Evolutionary conservation across 2,113 vertebrate species (phyloP), one percentile per base, ranked within the genome.

Genomic region (Mystacornis crossleyi): DNA sequence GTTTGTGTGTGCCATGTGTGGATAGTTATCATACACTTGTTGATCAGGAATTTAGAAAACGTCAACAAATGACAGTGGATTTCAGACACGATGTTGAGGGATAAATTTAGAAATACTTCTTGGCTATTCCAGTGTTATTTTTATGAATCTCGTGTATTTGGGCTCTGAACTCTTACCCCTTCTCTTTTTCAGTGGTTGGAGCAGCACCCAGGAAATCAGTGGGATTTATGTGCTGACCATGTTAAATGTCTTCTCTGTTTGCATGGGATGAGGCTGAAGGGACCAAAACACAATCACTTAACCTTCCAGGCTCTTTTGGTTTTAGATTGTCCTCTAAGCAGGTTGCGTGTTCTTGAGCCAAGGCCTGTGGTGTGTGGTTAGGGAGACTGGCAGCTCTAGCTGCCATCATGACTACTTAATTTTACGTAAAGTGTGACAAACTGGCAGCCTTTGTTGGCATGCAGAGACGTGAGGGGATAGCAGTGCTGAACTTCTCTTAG

Each of bases 311-410:
- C 10, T 33, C 5, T 34, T 65, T 16, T 53, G 26, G 8, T 23
- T 85, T 84, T 81, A 47, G 18, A 4, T 79, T 48, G 31, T 36
- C 21, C 34, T 84, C 21, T 36, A 31, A 80, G 14, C 34, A 42
- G n/a, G 20, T 29, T n/a, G 18, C 16, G 18, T 69, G 64, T 34
- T 48, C 17, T n/a, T 50, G 73, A 70, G 19, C 29, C 17, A 53
- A 15, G n/a, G 31, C 15, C 3, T 66, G 16, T 47, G 34, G 9
- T 38, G 1, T 23, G 14, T 1, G 1, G 11, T 34, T 31, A 13
- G 23, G 34, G 33, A 69, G 26, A 53, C 20, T 16, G 14, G 20
- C 21, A 77, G 29, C 60, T 94, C 12, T 42, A 3, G 14, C 54
- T 77, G 31, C 51, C 5, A 5, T 78, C 10, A 1, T 12, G 25